These are phyloP conservation scores for Phalera bucephala DNA, from an alignment of 2,888 invertebrate genomes.

Conservation along the genomic window DNA sequence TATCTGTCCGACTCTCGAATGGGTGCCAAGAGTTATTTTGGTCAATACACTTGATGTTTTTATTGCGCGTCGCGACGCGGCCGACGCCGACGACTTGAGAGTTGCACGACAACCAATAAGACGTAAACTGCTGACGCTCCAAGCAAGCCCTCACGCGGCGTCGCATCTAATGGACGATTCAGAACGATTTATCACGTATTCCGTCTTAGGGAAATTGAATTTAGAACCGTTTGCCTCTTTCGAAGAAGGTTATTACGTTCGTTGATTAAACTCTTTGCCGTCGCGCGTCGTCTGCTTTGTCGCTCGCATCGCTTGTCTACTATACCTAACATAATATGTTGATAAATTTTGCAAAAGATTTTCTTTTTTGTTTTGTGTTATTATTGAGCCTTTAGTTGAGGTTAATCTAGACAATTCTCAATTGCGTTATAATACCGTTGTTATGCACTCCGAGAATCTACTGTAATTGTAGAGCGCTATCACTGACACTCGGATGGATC, in stretches of 20 bases:
- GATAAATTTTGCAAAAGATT: no score
- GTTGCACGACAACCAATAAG: slow-evolving; percentile 71
- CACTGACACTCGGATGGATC: no score
- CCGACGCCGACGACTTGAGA: slow-evolving; percentile 51
- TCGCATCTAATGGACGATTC: slow-evolving; percentile 73
- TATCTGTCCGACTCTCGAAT: slow-evolving; percentile 66
- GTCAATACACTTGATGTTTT: slow-evolving; percentile 81
- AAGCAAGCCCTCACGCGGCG: slow-evolving; percentile 71
- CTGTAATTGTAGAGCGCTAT: slow-evolving; percentile 50
- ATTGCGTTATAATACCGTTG: slow-evolving; percentile 29
- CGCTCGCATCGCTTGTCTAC: no score
- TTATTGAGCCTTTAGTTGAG: no score
- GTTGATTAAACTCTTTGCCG: slow-evolving; percentile 63
- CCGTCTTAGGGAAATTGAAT: slow-evolving; percentile 71
- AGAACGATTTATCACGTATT: slow-evolving; percentile 77
- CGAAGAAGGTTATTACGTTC: slow-evolving; percentile 51
- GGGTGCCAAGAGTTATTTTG: slow-evolving; percentile 82
- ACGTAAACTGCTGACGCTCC: slow-evolving; percentile 37
- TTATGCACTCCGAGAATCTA: slow-evolving; percentile 51
- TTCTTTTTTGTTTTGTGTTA: no score
- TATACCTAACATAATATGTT: no score
- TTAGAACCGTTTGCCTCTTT: slow-evolving; percentile 59
- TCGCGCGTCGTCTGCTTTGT: slow-evolving; percentile 2
- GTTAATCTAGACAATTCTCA: no score
- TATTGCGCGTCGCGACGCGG: slow-evolving; percentile 74